Evolutionary conservation across 2,888 invertebrate species (phyloP).

Genomic region (Limnephilus marmoratus): DNA sequence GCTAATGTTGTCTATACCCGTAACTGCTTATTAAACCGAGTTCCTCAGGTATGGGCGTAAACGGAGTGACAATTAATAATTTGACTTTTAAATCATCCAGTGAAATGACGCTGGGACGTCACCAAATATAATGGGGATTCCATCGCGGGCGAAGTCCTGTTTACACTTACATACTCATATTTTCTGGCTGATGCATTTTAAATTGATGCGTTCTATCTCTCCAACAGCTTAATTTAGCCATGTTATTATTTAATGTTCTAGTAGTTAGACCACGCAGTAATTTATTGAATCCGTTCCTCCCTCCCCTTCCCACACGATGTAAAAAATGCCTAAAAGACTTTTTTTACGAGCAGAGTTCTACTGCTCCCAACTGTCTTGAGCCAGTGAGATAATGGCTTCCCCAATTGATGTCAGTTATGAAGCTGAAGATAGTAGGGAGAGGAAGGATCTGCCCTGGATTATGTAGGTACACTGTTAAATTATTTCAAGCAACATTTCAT

Average conservation of each 20-base stretch:
- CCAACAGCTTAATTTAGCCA: background rate
- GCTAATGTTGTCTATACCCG: conserved; percentile 13
- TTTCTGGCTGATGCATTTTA: background rate
- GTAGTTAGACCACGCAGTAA: background rate
- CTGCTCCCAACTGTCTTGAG: no score
- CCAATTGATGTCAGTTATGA: no score
- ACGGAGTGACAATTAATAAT: conserved; percentile 35
- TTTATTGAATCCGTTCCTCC: background rate
- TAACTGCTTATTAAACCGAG: conserved; percentile 59
- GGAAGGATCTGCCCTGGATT: no score
- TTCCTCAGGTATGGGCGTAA: conserved; percentile 56
- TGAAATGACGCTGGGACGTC: conserved; percentile 3
- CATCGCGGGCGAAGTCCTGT: background rate
- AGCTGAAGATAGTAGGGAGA: no score
- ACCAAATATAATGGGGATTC: background rate
- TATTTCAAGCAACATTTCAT: no score
- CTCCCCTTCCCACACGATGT: background rate
- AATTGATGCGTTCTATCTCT: background rate
- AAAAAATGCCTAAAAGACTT: no score
- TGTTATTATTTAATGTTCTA: background rate
- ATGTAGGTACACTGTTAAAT: no score
- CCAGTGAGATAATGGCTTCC: no score
- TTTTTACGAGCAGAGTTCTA: no score
- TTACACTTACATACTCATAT: background rate
- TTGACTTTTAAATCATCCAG: conserved; percentile 57